Evolutionary conservation across 37 sponge, comb jelly and placozoan species (phyloP), one percentile per base, ranked within the genome.

Genomic region (Spongilla lacustris): DNA sequence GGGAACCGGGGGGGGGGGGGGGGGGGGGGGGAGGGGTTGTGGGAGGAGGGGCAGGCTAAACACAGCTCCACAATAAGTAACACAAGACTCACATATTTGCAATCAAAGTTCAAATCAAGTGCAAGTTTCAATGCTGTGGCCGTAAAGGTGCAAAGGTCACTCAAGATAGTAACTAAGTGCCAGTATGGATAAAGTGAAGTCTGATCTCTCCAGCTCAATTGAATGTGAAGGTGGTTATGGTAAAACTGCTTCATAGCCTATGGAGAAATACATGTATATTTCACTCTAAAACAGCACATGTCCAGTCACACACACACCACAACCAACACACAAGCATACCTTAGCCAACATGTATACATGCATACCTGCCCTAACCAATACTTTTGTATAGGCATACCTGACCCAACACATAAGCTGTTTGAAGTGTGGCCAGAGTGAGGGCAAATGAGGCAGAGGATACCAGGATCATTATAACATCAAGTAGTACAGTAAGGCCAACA

Each of bases 241-340:
- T 89, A 89, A 69, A 89, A 89, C 4, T 23, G 31, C 22, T 85
- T 85, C 81, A 89, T 84, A 37, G 90, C 90, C 90, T 89, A 49
- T 34, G 21, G 4, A 26, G 1, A 14, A 1, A 24, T 21, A 5
- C 29, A 30, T 33, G 14, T 1, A 29, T 3, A 9, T 10, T 10
- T 2, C 25, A 69, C 28, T 5, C 25, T 10, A n/a, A n/a, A n/a
- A n/a, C n/a, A n/a, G n/a, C n/a, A n/a, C n/a, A n/a, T n/a, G n/a
- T n/a, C n/a, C n/a, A n/a, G n/a, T n/a, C n/a, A n/a, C n/a, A n/a
- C n/a, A n/a, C n/a, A n/a, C n/a, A n/a, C n/a, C n/a, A n/a, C n/a
- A n/a, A n/a, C n/a, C n/a, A n/a, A n/a, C n/a, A 41, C 13, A 80
- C 68, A 35, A 75, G 24, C 8, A 76, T 6, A 49, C 72, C 81